These are phyloP conservation scores for Heliconius hewitsoni DNA, from an alignment of 1,140 invertebrate species.

Conservation along the genomic window DNA sequence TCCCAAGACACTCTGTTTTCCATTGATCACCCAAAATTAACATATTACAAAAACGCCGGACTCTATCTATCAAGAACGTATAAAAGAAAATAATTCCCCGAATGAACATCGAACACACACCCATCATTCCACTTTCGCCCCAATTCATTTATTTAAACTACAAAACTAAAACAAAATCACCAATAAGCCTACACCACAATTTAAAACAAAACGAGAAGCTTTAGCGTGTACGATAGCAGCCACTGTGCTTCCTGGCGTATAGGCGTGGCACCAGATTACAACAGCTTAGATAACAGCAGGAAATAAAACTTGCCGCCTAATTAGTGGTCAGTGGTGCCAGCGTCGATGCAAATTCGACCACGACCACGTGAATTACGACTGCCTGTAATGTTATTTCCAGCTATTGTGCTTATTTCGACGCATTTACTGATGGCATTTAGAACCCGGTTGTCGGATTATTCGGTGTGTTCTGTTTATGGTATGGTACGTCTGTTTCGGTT, in stretches of 20 bases:
- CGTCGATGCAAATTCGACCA: conserved; percentile 46
- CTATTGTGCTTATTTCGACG: conserved; percentile 46
- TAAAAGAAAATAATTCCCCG: no score
- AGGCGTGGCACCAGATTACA: conserved; percentile 45
- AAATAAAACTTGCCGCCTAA: conserved; percentile 47
- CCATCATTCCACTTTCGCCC: no score
- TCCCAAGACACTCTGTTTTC: no score
- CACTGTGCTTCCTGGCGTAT: conserved; percentile 31
- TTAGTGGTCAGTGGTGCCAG: conserved; percentile 39
- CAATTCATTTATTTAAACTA: no score
- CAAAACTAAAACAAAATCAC: background rate
- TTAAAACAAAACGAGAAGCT: conserved; percentile 7
- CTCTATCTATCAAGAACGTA: no score
- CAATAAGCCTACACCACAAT: background rate
- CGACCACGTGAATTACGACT: conserved; percentile 36
- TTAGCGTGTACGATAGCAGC: conserved; percentile 16
- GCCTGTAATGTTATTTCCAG: conserved; percentile 35
- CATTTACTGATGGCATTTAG: conserved; percentile 39
- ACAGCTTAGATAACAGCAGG: conserved; percentile 44
- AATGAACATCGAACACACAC: no score
- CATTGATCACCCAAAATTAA: no score
- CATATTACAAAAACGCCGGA: no score
- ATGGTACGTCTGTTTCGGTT: conserved; percentile 22
- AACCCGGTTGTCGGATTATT: conserved; percentile 23
- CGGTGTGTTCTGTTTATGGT: conserved; percentile 4